Evolutionary conservation across 2,113 vertebrate species (phyloP).

Genomic region (Onychostoma macrolepis): DNA sequence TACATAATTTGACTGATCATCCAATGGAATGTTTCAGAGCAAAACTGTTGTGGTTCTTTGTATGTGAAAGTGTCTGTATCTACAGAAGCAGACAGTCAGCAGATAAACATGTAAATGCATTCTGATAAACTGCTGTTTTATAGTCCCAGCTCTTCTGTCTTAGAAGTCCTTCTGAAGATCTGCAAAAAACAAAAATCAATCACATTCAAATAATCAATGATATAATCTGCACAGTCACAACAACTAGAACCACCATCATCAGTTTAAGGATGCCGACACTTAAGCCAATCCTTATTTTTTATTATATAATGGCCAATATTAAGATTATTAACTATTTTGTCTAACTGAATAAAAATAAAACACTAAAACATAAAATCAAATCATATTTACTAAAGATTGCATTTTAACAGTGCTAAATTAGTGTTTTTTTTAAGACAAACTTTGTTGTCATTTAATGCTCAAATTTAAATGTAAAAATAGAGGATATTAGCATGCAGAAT

Average conservation of each 20-base stretch:
- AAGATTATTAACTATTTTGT: not conserved
- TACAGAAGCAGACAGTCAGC: not conserved
- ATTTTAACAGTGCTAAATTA: not conserved
- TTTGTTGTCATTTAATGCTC: not conserved
- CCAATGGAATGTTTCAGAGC: not conserved
- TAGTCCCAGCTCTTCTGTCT: conserved; percentile 51
- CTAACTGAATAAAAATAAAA: not conserved
- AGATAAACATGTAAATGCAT: not conserved
- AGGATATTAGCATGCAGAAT: not conserved
- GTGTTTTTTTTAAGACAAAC: not conserved
- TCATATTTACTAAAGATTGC: not conserved
- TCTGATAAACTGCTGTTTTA: too few species aligned
- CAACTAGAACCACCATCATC: not conserved
- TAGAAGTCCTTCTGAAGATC: conserved; percentile 90
- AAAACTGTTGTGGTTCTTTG: not conserved
- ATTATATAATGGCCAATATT: not conserved
- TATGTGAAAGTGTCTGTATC: not conserved
- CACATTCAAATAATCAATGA: not conserved
- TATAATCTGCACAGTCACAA: not conserved
- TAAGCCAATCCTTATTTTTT: not conserved
- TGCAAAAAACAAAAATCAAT: conserved; percentile 58
- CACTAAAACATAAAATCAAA: not conserved
- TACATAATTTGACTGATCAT: not conserved
- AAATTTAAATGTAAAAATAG: not conserved
- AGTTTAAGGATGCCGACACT: too few species aligned